Conservation (phyloP, 2,797 vertebrate genomes). For the Protonibea diacanthus region DNA sequence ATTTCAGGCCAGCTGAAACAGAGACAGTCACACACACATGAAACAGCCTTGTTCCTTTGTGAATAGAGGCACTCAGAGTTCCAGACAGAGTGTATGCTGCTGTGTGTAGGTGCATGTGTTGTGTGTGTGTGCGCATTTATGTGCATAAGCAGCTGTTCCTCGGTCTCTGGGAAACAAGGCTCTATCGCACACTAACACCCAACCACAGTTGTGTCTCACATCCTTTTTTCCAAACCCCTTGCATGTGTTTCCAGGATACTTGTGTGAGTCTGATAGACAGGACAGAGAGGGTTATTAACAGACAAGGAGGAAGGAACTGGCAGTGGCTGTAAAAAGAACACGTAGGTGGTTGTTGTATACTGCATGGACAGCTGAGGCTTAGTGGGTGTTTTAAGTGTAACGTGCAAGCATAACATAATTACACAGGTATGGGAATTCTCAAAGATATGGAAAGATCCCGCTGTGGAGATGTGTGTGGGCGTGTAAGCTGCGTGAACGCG, state of each 20-base stretch:
- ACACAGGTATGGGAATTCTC: constrained; percentile 73
- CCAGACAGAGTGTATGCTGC: constrained; percentile 61
- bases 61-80: constrained; percentile 69
- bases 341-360: constrained; percentile 72
- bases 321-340: constrained; percentile 71
- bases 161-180: constrained; percentile 67
- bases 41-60: constrained; percentile 75
- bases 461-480: constrained; percentile 66
- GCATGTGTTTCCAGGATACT: constrained; percentile 57
- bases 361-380: constrained; percentile 75
- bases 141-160: constrained; percentile 76
- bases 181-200: constrained; percentile 64
- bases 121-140: constrained; percentile 25
- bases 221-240: constrained; percentile 62
- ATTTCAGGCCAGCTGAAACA: constrained; percentile 78
- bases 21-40: constrained; percentile 78
- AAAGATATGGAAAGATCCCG: constrained; percentile 57
- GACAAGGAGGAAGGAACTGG: constrained; percentile 72
- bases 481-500: constrained; percentile 23
- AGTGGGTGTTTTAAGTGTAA: constrained; percentile 76
- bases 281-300: constrained; percentile 71
- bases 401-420: constrained; percentile 73
- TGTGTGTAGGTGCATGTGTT: constrained; percentile 45
- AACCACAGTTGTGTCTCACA: constrained; percentile 72
- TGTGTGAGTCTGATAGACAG: constrained; percentile 62